Conservation (phyloP, 2,888 invertebrate species). For the Arenicola marina region DNA sequence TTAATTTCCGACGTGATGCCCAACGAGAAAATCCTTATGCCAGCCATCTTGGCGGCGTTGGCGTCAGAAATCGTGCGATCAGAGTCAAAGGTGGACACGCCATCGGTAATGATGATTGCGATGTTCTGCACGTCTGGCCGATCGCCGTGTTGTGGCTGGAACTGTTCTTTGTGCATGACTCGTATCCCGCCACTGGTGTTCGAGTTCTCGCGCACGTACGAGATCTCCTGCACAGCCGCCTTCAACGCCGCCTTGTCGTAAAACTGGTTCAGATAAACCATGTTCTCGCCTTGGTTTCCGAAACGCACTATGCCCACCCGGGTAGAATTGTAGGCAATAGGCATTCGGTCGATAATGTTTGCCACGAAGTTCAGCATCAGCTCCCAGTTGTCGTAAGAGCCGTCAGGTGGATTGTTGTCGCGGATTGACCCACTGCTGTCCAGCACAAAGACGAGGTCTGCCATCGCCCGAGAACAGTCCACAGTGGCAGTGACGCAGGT, state of each 20-base stretch:
- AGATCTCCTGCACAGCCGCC: not conserved
- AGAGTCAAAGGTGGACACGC: constrained; percentile 3
- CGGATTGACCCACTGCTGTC: not conserved
- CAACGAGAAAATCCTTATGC: constrained; percentile 5
- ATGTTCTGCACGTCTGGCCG: constrained; percentile 5
- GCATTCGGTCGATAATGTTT: not conserved
- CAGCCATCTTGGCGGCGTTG: not conserved
- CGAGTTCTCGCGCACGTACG: not conserved
- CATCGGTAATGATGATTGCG: constrained; percentile 11
- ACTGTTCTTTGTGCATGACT: constrained; percentile 4
- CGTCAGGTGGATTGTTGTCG: constrained; percentile 2
- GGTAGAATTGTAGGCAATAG: not conserved
- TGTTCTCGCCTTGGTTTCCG: not conserved
- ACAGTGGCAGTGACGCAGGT: not conserved
- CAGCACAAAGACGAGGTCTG: constrained; percentile 3
- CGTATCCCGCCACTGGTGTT: constrained; percentile 3
- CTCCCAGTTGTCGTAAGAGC: not conserved
- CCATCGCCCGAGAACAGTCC: not conserved
- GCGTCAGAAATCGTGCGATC: constrained; percentile 10
- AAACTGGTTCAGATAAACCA: constrained; percentile 6
- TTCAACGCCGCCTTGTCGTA: not conserved
- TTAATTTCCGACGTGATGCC: constrained; percentile 1
- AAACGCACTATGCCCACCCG: constrained; percentile 5
- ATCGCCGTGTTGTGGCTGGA: not conserved
- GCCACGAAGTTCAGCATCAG: not conserved